Conservation (phyloP, 2,113 vertebrate species). For the Pontoporia blainvillei region DNA sequence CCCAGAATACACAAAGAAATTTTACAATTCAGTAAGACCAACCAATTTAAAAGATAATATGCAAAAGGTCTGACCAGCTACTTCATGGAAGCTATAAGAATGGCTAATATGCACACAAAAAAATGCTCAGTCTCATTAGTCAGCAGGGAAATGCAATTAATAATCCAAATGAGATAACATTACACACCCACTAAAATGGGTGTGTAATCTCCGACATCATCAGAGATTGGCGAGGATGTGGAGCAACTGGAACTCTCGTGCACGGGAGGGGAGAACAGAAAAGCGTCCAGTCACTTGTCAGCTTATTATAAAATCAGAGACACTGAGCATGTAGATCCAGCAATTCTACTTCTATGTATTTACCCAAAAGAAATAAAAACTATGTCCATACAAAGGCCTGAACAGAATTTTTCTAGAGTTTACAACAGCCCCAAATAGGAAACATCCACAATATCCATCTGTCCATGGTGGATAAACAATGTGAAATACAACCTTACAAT, state of each 20-base stretch:
- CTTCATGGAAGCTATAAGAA: neutral
- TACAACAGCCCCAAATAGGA: neutral
- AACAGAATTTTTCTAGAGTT: too few species aligned
- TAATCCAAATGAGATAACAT: neutral
- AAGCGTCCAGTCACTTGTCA: neutral
- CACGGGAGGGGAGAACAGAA: neutral
- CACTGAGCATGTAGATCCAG: neutral
- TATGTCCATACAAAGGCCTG: neutral
- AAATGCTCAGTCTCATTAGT: neutral
- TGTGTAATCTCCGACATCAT: neutral
- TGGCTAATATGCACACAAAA: neutral
- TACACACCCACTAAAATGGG: neutral
- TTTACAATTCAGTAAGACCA: neutral
- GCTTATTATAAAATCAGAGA: neutral
- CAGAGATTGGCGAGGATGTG: neutral
- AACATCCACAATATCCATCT: neutral
- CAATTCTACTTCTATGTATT: neutral
- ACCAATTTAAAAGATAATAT: too few species aligned
- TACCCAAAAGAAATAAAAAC: neutral
- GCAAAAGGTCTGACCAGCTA: too few species aligned
- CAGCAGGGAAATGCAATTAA: neutral
- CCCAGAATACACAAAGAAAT: neutral
- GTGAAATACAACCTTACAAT: fast-evolving
- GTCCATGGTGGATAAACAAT: neutral
- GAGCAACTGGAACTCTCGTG: neutral